These are phyloP conservation scores for Dunckerocampus dactyliophorus DNA, from an alignment of 2,113 vertebrate genomes.

Conservation along the genomic window DNA sequence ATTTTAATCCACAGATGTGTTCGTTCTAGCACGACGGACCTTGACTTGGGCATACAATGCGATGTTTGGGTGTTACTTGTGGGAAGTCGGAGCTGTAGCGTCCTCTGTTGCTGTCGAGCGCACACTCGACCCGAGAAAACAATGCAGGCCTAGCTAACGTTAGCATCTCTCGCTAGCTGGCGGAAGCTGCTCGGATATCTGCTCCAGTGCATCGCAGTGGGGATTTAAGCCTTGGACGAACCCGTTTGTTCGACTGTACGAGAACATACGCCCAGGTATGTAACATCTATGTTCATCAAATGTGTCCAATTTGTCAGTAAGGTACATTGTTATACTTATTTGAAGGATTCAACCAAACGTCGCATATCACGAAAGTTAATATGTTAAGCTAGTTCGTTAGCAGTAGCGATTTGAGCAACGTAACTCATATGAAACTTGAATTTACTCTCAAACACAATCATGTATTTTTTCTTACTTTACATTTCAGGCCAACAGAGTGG, in stretches of 20 bases:
- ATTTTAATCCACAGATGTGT: conserved; percentile 25
- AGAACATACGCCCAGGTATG: conserved; percentile 36
- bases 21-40: background rate
- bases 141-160: conserved; percentile 66
- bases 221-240: conserved; percentile 58
- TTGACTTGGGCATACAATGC: conserved; percentile 24
- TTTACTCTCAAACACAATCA: background rate
- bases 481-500: background rate
- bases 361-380: background rate
- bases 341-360: too few relatives aligned
- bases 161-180: conserved; percentile 27
- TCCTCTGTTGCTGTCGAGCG: conserved; percentile 17
- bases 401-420: background rate
- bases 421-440: background rate
- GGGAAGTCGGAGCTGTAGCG: conserved; percentile 13
- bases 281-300: background rate
- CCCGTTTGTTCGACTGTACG: conserved; percentile 34
- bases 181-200: conserved; percentile 46
- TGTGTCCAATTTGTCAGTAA: background rate
- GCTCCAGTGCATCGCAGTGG: conserved; percentile 35
- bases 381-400: background rate
- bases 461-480: too few relatives aligned
- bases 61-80: background rate
- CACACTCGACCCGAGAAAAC: conserved; percentile 48
- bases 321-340: background rate